phyloP scores from a whole-genome alignment of 2,113 vertebrate genomes.

The Spheniscus mendiculus region DNA sequence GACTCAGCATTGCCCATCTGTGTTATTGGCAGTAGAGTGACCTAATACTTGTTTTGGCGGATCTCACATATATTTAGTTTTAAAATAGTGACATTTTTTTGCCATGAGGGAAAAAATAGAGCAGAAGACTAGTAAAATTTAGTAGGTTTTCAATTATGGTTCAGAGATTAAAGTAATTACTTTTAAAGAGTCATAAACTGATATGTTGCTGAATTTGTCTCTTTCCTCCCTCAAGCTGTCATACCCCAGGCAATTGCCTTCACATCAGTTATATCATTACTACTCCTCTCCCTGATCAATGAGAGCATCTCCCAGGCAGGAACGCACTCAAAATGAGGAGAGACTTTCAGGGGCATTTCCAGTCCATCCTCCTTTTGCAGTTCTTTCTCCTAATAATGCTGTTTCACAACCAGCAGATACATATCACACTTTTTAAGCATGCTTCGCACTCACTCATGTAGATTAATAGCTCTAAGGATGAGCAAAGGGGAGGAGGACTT shows the following conservation, averaged over 20 bases:
- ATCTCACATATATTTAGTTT: neutral
- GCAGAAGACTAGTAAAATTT: neutral
- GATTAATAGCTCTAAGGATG: neutral
- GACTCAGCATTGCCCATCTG: neutral
- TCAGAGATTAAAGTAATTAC: conserved; percentile 29
- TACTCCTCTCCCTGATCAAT: neutral
- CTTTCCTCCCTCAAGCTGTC: conserved; percentile 10
- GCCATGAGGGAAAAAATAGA: neutral
- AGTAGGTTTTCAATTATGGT: conserved; percentile 7
- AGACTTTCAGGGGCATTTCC: neutral
- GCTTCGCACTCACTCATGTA: neutral
- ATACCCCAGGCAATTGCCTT: neutral
- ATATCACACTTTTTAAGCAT: neutral
- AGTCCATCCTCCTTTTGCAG: neutral
- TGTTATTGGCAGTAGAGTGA: neutral
- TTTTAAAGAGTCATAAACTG: conserved; percentile 35
- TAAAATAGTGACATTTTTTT: neutral
- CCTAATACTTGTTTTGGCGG: neutral
- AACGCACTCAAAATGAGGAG: neutral
- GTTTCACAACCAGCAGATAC: neutral
- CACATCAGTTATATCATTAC: neutral
- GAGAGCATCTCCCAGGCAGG: neutral
- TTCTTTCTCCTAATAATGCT: neutral
- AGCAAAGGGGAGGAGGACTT: neutral
- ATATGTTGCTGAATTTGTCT: conserved; percentile 14